Evolutionary conservation across 2,888 invertebrate species (phyloP).

Genomic region (Himalopsyche japonica): DNA sequence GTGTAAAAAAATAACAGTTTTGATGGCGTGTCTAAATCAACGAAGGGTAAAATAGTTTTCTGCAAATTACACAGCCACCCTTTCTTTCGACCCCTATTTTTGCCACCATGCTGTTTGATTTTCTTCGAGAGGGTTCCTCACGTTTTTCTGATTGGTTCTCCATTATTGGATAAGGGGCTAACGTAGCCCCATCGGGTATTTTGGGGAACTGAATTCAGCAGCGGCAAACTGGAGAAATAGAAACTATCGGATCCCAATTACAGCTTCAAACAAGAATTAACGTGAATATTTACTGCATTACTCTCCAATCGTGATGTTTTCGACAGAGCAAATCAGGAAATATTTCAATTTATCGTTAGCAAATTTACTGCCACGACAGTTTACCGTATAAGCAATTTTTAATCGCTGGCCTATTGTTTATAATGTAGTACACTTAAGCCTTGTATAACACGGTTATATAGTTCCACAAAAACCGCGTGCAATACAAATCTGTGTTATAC

Average conservation of each 20-base stretch:
- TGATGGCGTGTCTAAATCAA: neutral
- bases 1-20: neutral
- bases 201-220: neutral
- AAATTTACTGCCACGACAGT: too few relatives aligned
- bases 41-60: conserved; percentile 25
- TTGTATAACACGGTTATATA: too few relatives aligned
- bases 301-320: neutral
- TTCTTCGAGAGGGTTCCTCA: conserved; percentile 10
- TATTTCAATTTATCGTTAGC: too few relatives aligned
- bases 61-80: conserved; percentile 25
- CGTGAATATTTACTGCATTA: too few relatives aligned
- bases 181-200: conserved; percentile 21
- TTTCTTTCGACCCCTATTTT: conserved; percentile 8
- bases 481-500: too few relatives aligned
- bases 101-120: conserved; percentile 9
- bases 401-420: too few relatives aligned
- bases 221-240: neutral
- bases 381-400: too few relatives aligned
- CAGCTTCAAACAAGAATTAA: too few relatives aligned
- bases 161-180: conserved; percentile 39
- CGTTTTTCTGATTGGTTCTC: conserved; percentile 40
- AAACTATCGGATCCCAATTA: neutral
- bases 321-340: too few relatives aligned
- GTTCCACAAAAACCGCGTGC: too few relatives aligned
- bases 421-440: too few relatives aligned